Evolutionary conservation across 30 jellyfish, hydroid and myxozoan genomes (phyloP), one percentile per base, ranked within the genome.

Genomic region (Aurelia coerulea): DNA sequence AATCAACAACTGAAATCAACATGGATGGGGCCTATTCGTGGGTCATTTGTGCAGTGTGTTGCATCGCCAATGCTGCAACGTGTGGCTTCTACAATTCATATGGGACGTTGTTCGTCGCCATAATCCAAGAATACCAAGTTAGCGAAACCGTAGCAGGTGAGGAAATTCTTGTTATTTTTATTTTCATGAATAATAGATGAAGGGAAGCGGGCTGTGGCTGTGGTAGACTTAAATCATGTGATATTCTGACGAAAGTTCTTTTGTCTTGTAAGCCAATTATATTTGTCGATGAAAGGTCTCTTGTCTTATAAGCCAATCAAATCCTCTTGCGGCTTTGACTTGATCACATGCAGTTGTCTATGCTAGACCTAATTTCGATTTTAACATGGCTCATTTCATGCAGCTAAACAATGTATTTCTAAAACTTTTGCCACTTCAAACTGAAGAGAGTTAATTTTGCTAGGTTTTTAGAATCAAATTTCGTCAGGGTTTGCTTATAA

Each of bases 111-210:
- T 94, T 73, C 73, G 90, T 80, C 18, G 99, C 97, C 73, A 85
- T 94, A 71, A 67, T 90, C 29, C 80, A 79, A 3, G 92, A 90
- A 42, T 90, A 77, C 90, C 65, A 76, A 7, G 80, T 89, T 53
- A 53, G 95, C 19, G 99, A 85, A 56, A 65, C 90, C 35, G 74
- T 84, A 63, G 99, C 99, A 84, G 99, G 99, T 94, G 68, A 51
- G 42, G 23, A 84, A 62, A 62, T 59, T 18, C 12, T 67, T 41
- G 85, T 59, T 51, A 82, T 46, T 85, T 63, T 83, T 34, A 19
- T 23, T 11, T 10, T 42, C 75, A 82, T 82, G 35, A 82, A 68
- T 82, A 50, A 82, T 68, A 50, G 78, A 82, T 68, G 71, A 46
- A 35, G 11, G 62, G 51, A 19, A 23, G 52, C 74, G 74, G 68